Percentiles rank a stretch among this genome's conserved stretches.
Evolutionary conservation across 2,113 vertebrate species (phyloP).

Genomic region (Elachura formosa): DNA sequence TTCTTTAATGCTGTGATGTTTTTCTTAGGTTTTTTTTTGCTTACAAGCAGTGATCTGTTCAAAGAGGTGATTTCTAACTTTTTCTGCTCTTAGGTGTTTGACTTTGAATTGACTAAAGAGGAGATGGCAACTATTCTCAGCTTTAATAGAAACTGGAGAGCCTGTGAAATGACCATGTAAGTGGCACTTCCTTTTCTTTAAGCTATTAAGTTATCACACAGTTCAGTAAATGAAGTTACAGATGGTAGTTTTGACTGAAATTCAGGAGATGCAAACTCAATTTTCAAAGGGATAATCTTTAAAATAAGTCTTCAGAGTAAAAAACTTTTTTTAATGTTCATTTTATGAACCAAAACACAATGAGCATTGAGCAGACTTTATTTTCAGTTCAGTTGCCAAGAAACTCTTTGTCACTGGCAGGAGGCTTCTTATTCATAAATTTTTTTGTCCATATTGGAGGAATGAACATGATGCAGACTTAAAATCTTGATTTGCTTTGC

Average conservation of each 20-base stretch:
- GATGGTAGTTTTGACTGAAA: not conserved
- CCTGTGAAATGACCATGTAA: conserved; percentile 79
- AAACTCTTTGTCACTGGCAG: not conserved
- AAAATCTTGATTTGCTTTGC: not conserved
- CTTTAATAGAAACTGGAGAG: conserved; percentile 86
- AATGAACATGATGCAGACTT: not conserved
- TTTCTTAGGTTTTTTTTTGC: not conserved
- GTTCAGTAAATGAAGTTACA: not conserved
- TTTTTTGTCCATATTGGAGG: not conserved
- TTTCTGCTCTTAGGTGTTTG: conserved; percentile 79
- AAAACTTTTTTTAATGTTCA: not conserved
- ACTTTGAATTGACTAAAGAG: conserved; percentile 83
- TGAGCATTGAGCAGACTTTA: not conserved
- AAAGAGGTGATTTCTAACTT: not conserved
- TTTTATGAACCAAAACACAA: not conserved
- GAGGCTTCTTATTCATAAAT: accelerated
- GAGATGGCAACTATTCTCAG: conserved; percentile 82
- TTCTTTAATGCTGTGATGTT: not conserved
- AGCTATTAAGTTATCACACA: not conserved
- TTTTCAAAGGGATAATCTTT: not conserved
- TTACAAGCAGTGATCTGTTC: not conserved
- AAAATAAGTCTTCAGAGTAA: not conserved
- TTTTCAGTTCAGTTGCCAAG: not conserved
- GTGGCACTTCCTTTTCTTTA: not conserved
- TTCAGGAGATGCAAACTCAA: not conserved